A percentile compares a stretch with the other conserved stretches of the same genome.
These are phyloP conservation scores for Penaeus vannamei DNA, from an alignment of 1,140 invertebrate species.

Conservation along the genomic window DNA sequence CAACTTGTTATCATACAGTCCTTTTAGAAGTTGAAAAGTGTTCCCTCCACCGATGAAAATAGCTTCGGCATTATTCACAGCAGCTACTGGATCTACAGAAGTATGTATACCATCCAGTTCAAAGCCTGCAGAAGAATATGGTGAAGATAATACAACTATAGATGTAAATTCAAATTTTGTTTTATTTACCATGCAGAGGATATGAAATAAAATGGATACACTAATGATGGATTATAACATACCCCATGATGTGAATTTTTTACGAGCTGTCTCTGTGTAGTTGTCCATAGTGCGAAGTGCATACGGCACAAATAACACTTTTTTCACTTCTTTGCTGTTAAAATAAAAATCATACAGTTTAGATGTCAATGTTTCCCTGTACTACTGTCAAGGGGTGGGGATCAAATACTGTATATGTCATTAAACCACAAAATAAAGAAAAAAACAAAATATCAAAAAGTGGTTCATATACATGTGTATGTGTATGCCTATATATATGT, in stretches of 20 bases:
- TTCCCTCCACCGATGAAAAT: slow-evolving; percentile 87
- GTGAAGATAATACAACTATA: slow-evolving; percentile 4
- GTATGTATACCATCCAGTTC: slow-evolving; percentile 79
- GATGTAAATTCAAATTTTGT: slow-evolving; percentile 4
- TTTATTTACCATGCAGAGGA: slow-evolving; percentile 17
- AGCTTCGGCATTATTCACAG: slow-evolving; percentile 78
- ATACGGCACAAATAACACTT: slow-evolving; percentile 85
- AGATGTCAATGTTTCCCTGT: neutral
- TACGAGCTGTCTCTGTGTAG: slow-evolving; percentile 78
- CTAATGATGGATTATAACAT: slow-evolving; percentile 42
- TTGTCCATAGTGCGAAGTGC: slow-evolving; percentile 79
- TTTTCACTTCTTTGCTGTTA: slow-evolving; percentile 77
- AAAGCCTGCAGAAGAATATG: slow-evolving; percentile 72
- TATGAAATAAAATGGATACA: neutral
- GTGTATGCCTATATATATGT: too few species aligned
- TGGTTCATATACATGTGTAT: too few species aligned
- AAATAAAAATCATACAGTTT: slow-evolving; percentile 30
- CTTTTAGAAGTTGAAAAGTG: slow-evolving; percentile 81
- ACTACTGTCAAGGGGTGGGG: too few species aligned
- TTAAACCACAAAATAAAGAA: too few species aligned
- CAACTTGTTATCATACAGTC: slow-evolving; percentile 80
- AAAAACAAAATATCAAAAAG: too few species aligned
- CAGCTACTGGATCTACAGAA: slow-evolving; percentile 74
- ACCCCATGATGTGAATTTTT: slow-evolving; percentile 79
- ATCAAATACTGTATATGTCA: too few species aligned